Evolutionary conservation across 2,888 invertebrate species (phyloP), one percentile per base, ranked within the genome.

Genomic region (Apeira syringaria): DNA sequence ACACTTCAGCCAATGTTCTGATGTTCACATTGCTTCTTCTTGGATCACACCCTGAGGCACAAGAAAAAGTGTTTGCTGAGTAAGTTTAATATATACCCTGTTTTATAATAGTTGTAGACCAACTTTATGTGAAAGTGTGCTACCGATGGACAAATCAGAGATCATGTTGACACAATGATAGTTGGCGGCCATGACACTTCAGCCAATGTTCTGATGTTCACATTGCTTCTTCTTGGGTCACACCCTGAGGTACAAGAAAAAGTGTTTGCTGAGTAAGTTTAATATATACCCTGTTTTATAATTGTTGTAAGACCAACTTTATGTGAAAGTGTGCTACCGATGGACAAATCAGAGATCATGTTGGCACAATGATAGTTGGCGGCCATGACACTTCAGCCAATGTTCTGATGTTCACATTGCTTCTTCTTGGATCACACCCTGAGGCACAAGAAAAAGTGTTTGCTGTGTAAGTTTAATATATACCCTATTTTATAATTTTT

Each of bases 121-220:
- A n/a, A n/a, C n/a, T n/a, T n/a, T n/a, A n/a, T n/a, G n/a, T n/a
- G n/a, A n/a, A n/a, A n/a, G n/a, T n/a, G n/a, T n/a, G n/a, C n/a
- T n/a, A 90, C 84, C 3, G 90, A 91, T 54, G 39, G 45, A 34
- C 91, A 92, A 58, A 75, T 92, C 5, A 68, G 90, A 45, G 90
- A 92, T 43, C 92, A 92, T 58, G 91, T 92, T 0, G 90, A 91
- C 50, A 92, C 92, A 0, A 91, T 92, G 75, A 90, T 92, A 43
- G 83, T 91, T 1, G 92, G 90, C 1, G 92, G 92, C 43, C 84
- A 89, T 56, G 87, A 91, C 50, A 91, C 90, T 0, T 80, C 85
- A 0, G 83, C 91, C 0, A 78, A 77, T 3, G 84, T 80, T 0
- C 68, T 87, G 1, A 77, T 84, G 74, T 90, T 74, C 44, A 75